These are phyloP conservation scores for Ctenicera cuprea DNA, from an alignment of 2,888 invertebrate genomes.

Conservation along the genomic window DNA sequence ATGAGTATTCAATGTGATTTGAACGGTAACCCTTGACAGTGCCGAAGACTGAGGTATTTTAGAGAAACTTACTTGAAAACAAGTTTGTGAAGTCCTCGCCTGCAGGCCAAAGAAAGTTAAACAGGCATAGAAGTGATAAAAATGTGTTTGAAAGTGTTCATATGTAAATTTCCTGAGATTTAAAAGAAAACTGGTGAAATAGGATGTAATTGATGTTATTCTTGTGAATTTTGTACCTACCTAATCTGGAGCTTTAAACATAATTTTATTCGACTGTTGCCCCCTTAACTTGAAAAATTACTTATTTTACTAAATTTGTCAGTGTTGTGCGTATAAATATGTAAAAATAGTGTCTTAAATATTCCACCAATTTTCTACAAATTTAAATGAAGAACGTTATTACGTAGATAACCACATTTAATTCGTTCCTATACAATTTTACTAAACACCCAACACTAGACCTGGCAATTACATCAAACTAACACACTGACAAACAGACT, in stretches of 20 bases:
- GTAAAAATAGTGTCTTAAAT: neutral
- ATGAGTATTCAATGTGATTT: constrained; percentile 45
- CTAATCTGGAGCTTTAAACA: neutral
- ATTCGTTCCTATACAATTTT: constrained; percentile 41
- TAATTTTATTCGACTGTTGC: neutral
- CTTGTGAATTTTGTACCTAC: constrained; percentile 11
- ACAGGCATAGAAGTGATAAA: constrained; percentile 58
- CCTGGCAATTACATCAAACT: constrained; percentile 61
- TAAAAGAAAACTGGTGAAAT: constrained; percentile 47
- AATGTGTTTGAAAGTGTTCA: constrained; percentile 53
- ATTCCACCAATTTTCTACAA: constrained; percentile 41
- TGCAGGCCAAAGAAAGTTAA: constrained; percentile 67
- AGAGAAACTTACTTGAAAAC: constrained; percentile 68
- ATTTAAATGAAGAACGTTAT: constrained; percentile 4
- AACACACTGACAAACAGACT: constrained; percentile 58
- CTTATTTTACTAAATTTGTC: no score
- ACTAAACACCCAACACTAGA: constrained; percentile 62
- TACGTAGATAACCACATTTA: constrained; percentile 33
- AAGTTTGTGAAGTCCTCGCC: constrained; percentile 68
- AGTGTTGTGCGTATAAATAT: neutral
- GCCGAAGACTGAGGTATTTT: constrained; percentile 50
- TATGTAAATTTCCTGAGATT: constrained; percentile 44
- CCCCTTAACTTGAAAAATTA: no score
- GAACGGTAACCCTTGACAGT: constrained; percentile 44
- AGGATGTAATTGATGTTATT: constrained; percentile 25